A percentile compares a stretch with the other conserved stretches of the same genome.
Evolutionary conservation across 2,888 invertebrate species (phyloP).

Genomic region (Seira musarum): DNA sequence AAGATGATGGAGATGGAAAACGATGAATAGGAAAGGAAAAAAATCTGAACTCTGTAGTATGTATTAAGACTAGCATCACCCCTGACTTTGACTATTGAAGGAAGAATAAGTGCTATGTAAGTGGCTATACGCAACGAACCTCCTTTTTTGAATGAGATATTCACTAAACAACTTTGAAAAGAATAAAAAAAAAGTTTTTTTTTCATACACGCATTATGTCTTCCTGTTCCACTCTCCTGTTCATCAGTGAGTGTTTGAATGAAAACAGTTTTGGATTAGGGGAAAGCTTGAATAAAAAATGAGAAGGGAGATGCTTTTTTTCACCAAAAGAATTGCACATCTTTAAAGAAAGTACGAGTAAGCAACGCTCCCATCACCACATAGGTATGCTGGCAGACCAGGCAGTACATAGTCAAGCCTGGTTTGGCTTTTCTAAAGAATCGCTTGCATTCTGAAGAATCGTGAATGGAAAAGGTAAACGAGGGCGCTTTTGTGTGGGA

Average conservation of each 20-base stretch:
- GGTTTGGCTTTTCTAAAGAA: no score
- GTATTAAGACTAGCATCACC: background rate
- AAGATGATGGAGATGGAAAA: constrained; percentile 16
- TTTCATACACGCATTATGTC: background rate
- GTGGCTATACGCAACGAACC: background rate
- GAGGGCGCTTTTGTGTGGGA: constrained; percentile 16
- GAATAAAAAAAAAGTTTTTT: background rate
- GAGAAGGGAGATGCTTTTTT: background rate
- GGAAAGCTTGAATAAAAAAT: background rate
- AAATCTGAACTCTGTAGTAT: no score
- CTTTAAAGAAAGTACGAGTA: background rate
- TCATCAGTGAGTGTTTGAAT: background rate
- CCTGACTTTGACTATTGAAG: background rate
- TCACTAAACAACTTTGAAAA: no score
- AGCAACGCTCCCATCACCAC: background rate
- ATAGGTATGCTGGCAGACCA: constrained; percentile 1
- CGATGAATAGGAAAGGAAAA: background rate
- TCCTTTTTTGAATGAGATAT: no score
- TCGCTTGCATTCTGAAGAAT: background rate
- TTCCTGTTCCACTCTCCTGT: background rate
- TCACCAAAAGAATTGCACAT: background rate
- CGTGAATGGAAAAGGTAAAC: background rate
- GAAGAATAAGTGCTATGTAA: background rate
- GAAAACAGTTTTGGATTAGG: background rate
- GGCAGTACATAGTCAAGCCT: no score